These are phyloP conservation scores for Dynastes maya DNA, from an alignment of 2,888 invertebrate genomes.

Conservation along the genomic window DNA sequence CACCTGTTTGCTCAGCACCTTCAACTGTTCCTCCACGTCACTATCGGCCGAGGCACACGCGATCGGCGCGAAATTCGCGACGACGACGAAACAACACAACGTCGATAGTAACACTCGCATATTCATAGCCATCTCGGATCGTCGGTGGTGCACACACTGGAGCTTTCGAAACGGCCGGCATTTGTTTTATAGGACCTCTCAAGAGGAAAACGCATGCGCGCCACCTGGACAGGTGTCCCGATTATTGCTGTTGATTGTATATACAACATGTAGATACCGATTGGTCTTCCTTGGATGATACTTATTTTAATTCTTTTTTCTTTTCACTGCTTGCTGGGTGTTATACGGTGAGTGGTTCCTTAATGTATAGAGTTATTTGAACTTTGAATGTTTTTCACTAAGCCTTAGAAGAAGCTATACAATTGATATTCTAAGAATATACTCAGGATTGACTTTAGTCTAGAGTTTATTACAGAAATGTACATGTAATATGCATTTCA, in stretches of 20 bases:
- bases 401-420: background rate
- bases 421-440: constrained; percentile 4
- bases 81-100: constrained; percentile 40
- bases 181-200: constrained; percentile 50
- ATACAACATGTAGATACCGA: constrained; percentile 44
- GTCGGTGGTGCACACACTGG: constrained; percentile 48
- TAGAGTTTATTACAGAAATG: background rate
- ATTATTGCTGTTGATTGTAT: constrained; percentile 46
- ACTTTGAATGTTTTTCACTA: constrained; percentile 2
- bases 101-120: constrained; percentile 38
- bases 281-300: constrained; percentile 27
- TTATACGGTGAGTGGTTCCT: background rate
- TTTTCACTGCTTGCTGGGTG: constrained; percentile 9
- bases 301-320: constrained; percentile 30
- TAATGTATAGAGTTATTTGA: background rate
- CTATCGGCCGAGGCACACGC: constrained; percentile 53
- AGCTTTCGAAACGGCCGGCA: constrained; percentile 47
- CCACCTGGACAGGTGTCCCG: constrained; percentile 52
- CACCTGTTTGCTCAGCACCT: constrained; percentile 73
- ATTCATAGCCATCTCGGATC: constrained; percentile 46
- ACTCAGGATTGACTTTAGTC: background rate
- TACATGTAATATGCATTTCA: background rate
- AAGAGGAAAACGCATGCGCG: constrained; percentile 47
- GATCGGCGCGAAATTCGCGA: constrained; percentile 52
- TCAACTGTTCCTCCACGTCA: constrained; percentile 69